Evolutionary conservation across 1,140 invertebrate species (phyloP).

Genomic region (Manduca sexta): DNA sequence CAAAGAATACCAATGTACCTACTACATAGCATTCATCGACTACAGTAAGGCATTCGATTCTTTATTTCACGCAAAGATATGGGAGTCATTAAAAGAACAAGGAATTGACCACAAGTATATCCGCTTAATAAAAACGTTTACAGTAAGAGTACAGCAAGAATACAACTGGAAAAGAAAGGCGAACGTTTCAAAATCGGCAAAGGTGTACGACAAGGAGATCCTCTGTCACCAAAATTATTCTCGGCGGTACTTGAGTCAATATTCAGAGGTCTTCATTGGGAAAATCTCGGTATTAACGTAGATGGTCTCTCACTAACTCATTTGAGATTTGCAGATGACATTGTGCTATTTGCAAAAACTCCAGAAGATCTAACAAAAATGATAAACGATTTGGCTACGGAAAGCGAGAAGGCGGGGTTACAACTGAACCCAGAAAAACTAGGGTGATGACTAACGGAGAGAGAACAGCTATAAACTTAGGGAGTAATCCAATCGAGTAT

Average conservation of each 20-base stretch:
- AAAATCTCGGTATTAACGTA: conserved; percentile 11
- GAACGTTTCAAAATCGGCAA: no score
- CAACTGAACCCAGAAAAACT: neutral
- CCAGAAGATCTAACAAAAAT: no score
- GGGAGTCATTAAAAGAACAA: no score
- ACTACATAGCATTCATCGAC: conserved; percentile 1
- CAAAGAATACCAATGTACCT: no score
- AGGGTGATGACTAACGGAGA: neutral
- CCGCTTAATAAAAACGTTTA: no score
- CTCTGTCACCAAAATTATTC: neutral
- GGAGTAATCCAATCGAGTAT: neutral
- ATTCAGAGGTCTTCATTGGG: neutral
- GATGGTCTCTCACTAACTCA: conserved; percentile 10
- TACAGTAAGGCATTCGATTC: neutral
- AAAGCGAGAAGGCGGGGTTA: neutral
- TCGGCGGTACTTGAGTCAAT: no score
- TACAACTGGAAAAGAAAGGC: no score
- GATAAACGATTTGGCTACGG: neutral
- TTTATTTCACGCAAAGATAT: no score
- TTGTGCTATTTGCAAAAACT: conserved; percentile 1
- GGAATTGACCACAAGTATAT: no score
- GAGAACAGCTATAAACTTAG: neutral
- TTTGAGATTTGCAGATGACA: conserved; percentile 15
- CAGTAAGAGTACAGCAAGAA: no score
- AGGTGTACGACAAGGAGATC: no score